Percentiles rank a stretch among this genome's conserved stretches.
phyloP scores from a whole-genome alignment of 2,113 vertebrate species.

The Fregetta grallaria region DNA sequence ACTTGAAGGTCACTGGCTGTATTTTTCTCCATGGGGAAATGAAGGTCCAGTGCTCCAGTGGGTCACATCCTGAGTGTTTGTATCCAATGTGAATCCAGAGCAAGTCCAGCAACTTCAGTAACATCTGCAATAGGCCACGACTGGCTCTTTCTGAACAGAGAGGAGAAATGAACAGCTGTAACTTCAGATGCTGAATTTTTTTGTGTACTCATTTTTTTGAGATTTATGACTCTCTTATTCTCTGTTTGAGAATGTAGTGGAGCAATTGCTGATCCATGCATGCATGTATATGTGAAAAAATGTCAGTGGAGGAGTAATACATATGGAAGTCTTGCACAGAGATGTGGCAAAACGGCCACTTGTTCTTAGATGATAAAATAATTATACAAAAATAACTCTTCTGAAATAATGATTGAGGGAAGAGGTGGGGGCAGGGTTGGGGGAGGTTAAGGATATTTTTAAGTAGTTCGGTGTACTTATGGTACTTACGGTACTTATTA shows the following conservation, averaged over 20 bases:
- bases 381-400: neutral
- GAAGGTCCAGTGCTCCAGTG: accelerated
- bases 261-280: neutral
- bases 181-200: conserved; percentile 6
- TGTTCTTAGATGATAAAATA: neutral
- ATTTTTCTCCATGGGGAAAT: neutral
- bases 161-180: neutral
- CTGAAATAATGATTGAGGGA: neutral
- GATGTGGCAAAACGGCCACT: neutral
- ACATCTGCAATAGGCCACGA: neutral
- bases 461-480: neutral
- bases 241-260: neutral
- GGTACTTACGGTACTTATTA: neutral
- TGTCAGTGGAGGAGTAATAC: neutral
- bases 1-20: neutral
- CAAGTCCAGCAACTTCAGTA: neutral
- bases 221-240: conserved; percentile 2
- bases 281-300: neutral
- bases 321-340: neutral
- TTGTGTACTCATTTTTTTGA: neutral
- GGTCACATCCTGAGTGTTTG: neutral
- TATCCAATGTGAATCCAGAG: neutral
- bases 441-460: neutral
- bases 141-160: neutral
- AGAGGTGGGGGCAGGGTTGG: neutral